phyloP scores from a whole-genome alignment of 2,888 invertebrate genomes.

The Thera obeliscata region DNA sequence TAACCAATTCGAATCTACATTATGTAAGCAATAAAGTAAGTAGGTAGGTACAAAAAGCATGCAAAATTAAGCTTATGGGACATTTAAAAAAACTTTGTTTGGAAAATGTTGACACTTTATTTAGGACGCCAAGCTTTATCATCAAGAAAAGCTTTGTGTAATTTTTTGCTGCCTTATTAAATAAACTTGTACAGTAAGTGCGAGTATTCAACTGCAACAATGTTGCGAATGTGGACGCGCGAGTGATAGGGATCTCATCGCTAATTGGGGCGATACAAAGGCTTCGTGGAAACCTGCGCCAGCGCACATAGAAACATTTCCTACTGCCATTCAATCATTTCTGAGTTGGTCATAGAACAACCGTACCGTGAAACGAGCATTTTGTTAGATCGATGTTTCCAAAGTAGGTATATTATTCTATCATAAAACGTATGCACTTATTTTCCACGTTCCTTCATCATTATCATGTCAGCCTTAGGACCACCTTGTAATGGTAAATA shows the following conservation, averaged over 20 bases:
- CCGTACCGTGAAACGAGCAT: conserved; percentile 4
- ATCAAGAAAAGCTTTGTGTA: not conserved
- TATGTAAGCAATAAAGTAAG: no score
- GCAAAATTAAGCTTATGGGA: no score
- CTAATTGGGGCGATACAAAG: conserved; percentile 13
- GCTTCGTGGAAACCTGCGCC: conserved; percentile 8
- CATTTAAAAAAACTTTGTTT: no score
- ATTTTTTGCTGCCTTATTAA: not conserved
- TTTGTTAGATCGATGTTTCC: no score
- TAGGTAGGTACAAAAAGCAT: no score
- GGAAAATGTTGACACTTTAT: not conserved
- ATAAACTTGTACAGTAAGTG: not conserved
- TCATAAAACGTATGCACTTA: no score
- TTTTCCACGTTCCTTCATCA: no score
- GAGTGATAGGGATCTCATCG: conserved; percentile 1
- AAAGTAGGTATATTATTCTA: no score
- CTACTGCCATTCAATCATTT: conserved; percentile 7
- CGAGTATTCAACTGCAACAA: not conserved
- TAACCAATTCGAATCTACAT: no score
- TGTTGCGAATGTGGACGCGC: not conserved
- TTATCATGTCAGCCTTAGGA: no score
- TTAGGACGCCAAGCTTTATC: not conserved
- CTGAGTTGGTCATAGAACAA: not conserved
- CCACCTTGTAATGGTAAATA: no score
- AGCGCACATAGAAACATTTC: not conserved